phyloP scores from a whole-genome alignment of 2,797 vertebrate species.

The Luscinia megarhynchos region DNA sequence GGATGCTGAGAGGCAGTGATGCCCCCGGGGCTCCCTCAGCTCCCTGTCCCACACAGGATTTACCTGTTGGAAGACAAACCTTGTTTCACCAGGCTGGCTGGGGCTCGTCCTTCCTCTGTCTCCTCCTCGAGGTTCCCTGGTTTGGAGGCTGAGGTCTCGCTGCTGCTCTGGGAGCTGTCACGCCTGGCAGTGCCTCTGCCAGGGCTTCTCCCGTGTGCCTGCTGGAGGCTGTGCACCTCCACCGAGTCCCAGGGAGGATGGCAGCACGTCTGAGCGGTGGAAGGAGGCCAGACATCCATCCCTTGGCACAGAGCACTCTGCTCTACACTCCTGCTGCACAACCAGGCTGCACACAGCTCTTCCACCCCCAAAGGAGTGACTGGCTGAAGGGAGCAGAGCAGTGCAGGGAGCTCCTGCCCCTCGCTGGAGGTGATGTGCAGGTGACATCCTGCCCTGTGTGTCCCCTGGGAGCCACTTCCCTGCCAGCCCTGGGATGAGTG shows the following conservation, averaged over 20 bases:
- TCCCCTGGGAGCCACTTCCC: neutral
- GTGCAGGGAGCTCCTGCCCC: neutral
- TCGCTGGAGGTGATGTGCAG: neutral
- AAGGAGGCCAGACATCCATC: neutral
- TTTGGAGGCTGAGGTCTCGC: neutral
- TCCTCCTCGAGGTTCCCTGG: neutral
- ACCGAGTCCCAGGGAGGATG: fast-evolving
- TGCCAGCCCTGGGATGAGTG: neutral
- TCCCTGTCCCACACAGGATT: fast-evolving
- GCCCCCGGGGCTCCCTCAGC: neutral
- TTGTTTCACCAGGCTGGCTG: neutral
- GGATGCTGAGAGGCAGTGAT: neutral
- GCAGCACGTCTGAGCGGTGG: neutral
- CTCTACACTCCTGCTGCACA: neutral
- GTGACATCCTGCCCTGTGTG: fast-evolving
- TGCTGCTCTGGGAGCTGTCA: neutral
- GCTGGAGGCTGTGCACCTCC: neutral
- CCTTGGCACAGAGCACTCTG: neutral
- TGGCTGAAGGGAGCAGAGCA: neutral
- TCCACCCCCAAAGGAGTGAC: fast-evolving
- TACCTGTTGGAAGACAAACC: neutral
- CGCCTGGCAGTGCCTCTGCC: neutral
- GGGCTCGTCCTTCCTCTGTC: neutral
- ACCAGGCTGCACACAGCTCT: neutral
- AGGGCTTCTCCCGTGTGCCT: neutral